Percentiles rank a stretch among this genome's conserved stretches.
Evolutionary conservation across 1,140 invertebrate species (phyloP).

Genomic region (Acyrthosiphon pisum): DNA sequence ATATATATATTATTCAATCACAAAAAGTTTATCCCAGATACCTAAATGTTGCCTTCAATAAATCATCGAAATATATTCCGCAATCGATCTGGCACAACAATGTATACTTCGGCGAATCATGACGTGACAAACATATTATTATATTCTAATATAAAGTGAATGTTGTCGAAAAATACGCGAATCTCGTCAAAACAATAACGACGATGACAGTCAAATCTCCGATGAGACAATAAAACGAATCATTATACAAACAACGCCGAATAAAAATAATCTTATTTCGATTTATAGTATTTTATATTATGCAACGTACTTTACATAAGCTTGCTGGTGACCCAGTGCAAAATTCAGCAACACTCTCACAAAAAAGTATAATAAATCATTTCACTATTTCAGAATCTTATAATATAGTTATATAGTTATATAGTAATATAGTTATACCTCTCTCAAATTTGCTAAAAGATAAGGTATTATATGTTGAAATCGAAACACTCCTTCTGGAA

Average conservation of each 20-base stretch:
- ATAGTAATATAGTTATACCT: not conserved
- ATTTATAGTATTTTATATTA: not conserved
- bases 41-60: not conserved
- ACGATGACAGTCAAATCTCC: not conserved
- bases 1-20: not conserved
- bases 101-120: not conserved
- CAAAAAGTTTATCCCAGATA: not conserved
- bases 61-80: not conserved
- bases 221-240: not conserved
- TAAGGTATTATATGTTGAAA: too few relatives aligned
- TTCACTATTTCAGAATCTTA: not conserved
- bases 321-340: not conserved
- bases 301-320: not conserved
- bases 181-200: not conserved
- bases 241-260: not conserved
- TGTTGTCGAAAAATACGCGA: not conserved
- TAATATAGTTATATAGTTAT: too few relatives aligned
- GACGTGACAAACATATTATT: not conserved
- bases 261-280: not conserved
- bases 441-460: too few relatives aligned
- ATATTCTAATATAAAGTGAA: not conserved
- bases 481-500: too few relatives aligned
- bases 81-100: not conserved
- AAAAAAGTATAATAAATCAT: slow-evolving; percentile 15
- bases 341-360: not conserved